Evolutionary conservation across 37 sponge, comb jelly and placozoan genomes (phyloP).

Genomic region (Ianthella basta): DNA sequence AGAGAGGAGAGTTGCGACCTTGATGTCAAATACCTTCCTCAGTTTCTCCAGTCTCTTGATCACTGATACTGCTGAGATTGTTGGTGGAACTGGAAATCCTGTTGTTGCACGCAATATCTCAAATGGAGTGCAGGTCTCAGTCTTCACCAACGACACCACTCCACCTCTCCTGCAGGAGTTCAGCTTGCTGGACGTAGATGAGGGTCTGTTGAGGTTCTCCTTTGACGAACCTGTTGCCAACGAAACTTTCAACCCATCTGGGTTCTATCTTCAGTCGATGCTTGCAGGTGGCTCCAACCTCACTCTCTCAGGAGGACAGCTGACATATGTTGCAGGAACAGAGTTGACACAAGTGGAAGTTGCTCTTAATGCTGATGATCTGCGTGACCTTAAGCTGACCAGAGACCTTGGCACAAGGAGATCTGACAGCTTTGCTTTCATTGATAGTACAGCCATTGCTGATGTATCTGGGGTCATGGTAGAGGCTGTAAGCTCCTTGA

Average conservation of each 20-base stretch:
- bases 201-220: slow-evolving; percentile 47
- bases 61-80: slow-evolving; percentile 56
- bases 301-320: slow-evolving; percentile 48
- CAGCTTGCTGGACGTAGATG: slow-evolving; percentile 63
- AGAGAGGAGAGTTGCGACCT: slow-evolving; percentile 56
- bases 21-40: slow-evolving; percentile 64
- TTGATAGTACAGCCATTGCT: slow-evolving; percentile 67
- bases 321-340: slow-evolving; percentile 34
- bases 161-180: slow-evolving; percentile 62
- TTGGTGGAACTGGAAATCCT: slow-evolving; percentile 55
- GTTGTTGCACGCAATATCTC: neutral
- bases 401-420: slow-evolving; percentile 63
- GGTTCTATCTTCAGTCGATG: slow-evolving; percentile 60
- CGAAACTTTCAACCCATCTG: slow-evolving; percentile 44
- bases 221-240: slow-evolving; percentile 86
- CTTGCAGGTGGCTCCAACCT: slow-evolving; percentile 38
- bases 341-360: slow-evolving; percentile 46
- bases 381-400: slow-evolving; percentile 60
- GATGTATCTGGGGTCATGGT: slow-evolving; percentile 75
- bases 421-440: slow-evolving; percentile 61
- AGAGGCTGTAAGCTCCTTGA: slow-evolving; percentile 10
- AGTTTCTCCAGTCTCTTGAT: slow-evolving; percentile 50
- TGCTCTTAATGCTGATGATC: slow-evolving; percentile 51
- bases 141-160: slow-evolving; percentile 58
- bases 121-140: slow-evolving; percentile 39